These are phyloP conservation scores for Macroramphosus scolopax DNA, from an alignment of 2,797 vertebrate genomes.

Conservation along the genomic window DNA sequence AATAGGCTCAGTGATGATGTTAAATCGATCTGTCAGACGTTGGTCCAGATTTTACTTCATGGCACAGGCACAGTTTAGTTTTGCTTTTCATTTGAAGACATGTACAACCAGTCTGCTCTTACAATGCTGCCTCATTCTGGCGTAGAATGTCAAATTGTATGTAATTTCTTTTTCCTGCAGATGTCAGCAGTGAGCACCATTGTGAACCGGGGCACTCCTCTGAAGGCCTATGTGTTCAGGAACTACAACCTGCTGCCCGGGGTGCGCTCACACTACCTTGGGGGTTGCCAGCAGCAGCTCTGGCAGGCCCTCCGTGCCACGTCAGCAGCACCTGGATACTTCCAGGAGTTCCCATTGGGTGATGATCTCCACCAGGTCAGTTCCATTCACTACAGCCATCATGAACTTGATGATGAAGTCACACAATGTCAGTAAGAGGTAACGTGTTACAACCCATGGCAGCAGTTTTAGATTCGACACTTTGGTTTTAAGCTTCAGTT, in stretches of 20 bases:
- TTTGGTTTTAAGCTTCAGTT: slow-evolving; percentile 12
- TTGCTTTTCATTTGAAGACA: too few relatives aligned
- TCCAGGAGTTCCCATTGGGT: slow-evolving; percentile 90
- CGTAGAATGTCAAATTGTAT: too few relatives aligned
- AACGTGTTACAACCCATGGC: background rate
- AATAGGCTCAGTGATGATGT: slow-evolving; percentile 10
- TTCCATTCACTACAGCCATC: too few relatives aligned
- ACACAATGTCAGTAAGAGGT: background rate
- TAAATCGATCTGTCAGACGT: slow-evolving; percentile 25
- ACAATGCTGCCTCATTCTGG: slow-evolving; percentile 18
- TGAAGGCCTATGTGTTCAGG: slow-evolving; percentile 93
- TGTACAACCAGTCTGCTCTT: background rate
- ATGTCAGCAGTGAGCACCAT: slow-evolving; percentile 95
- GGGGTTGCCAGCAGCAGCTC: slow-evolving; percentile 91
- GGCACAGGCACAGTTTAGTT: background rate
- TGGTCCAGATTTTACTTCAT: slow-evolving; percentile 1
- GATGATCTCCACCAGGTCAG: slow-evolving; percentile 96
- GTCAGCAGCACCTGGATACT: slow-evolving; percentile 95
- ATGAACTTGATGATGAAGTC: slow-evolving; percentile 5
- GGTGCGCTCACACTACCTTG: slow-evolving; percentile 86
- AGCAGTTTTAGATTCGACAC: slow-evolving; percentile 3
- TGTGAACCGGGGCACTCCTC: slow-evolving; percentile 88
- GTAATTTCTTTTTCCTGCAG: slow-evolving; percentile 78
- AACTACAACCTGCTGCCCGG: slow-evolving; percentile 95
- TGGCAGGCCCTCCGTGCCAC: slow-evolving; percentile 96